phyloP scores from a whole-genome alignment of 2,888 invertebrate species.

The Stramonita haemastoma region DNA sequence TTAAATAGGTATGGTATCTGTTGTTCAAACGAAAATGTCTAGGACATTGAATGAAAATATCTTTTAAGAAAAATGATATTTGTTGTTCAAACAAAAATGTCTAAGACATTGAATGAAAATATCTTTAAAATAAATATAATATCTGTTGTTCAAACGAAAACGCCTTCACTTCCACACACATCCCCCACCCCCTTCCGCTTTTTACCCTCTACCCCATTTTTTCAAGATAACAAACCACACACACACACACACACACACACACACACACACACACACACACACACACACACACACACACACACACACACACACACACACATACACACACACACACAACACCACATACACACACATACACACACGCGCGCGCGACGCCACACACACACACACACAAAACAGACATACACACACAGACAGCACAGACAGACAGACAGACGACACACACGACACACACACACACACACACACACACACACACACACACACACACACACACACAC shows the following conservation, averaged over 20 bases:
- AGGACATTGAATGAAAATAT: background rate
- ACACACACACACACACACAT: background rate
- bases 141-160: background rate
- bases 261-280: conserved; percentile 4
- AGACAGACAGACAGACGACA: background rate
- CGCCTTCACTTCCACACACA: background rate
- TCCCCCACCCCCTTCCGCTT: background rate
- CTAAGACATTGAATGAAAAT: background rate
- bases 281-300: conserved; percentile 4
- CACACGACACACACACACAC: conserved; percentile 16
- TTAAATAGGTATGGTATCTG: background rate
- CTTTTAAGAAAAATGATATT: background rate
- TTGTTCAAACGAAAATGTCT: background rate
- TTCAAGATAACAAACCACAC: background rate
- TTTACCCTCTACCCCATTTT: background rate
- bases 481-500: background rate
- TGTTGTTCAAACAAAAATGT: background rate
- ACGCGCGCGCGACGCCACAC: background rate
- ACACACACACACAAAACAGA: background rate
- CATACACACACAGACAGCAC: conserved; percentile 3
- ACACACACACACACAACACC: background rate
- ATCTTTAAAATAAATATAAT: background rate
- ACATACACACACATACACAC: background rate
- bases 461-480: background rate
- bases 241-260: background rate